These are phyloP conservation scores for Trogon surrucura DNA, from an alignment of 2,113 vertebrate species.

Conservation along the genomic window DNA sequence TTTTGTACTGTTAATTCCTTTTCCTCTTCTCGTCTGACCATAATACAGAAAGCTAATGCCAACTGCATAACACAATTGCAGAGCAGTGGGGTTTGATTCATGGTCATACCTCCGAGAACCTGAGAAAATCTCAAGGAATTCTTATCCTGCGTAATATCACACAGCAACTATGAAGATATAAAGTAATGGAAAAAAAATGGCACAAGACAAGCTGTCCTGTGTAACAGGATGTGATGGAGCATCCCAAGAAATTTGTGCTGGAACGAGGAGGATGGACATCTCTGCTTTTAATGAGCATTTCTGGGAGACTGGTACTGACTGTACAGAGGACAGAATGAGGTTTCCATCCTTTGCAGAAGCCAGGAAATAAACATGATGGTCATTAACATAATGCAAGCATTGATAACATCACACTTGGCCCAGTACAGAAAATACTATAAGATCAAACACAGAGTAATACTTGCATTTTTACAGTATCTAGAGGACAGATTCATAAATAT, in stretches of 20 bases:
- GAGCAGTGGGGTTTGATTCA: not conserved
- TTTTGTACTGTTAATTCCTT: not conserved
- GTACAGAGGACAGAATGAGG: not conserved
- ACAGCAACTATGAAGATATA: not conserved
- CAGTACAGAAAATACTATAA: not conserved
- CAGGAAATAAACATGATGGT: not conserved
- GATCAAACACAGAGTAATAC: not conserved
- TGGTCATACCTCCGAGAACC: not conserved
- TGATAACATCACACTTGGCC: not conserved
- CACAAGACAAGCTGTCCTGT: not conserved
- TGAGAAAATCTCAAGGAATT: not conserved
- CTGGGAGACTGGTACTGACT: not conserved
- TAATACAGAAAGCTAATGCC: not conserved
- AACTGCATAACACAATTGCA: not conserved
- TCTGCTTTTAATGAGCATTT: not conserved
- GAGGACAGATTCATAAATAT: not conserved
- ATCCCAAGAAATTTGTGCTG: not conserved
- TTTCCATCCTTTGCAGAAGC: not conserved
- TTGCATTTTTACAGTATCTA: not conserved
- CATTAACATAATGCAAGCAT: not conserved
- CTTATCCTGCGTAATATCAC: not conserved
- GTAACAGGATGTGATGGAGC: not conserved
- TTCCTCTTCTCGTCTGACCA: not conserved
- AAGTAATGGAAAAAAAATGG: not conserved
- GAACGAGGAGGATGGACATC: not conserved